These are phyloP conservation scores for Lutjanus campechanus DNA, from an alignment of 2,797 vertebrate genomes.

Conservation along the genomic window DNA sequence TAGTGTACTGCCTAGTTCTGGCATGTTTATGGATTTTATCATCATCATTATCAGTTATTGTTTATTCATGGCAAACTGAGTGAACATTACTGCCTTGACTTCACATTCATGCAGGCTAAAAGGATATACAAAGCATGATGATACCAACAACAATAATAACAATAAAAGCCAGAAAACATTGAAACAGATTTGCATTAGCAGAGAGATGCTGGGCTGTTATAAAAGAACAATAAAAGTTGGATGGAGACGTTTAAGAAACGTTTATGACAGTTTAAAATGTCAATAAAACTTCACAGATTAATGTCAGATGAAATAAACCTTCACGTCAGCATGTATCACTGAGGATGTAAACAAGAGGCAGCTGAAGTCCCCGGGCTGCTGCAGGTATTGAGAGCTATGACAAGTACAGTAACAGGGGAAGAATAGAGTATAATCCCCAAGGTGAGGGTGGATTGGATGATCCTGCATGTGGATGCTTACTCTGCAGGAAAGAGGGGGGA, in stretches of 20 bases:
- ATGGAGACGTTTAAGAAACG: slow-evolving; percentile 10
- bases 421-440: slow-evolving; percentile 68
- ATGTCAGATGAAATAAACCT: slow-evolving; percentile 28
- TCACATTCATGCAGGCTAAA: no score
- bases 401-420: slow-evolving; percentile 48
- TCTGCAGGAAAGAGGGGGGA: slow-evolving; percentile 77
- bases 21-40: neutral
- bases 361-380: slow-evolving; percentile 24
- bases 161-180: no score
- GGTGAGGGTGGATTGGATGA: slow-evolving; percentile 75
- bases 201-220: neutral
- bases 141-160: no score
- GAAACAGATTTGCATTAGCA: neutral
- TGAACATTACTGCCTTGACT: no score
- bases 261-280: slow-evolving; percentile 5
- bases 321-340: slow-evolving; percentile 13
- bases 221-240: neutral
- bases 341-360: slow-evolving; percentile 41
- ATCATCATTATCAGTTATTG: no score
- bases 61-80: no score
- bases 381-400: slow-evolving; percentile 49
- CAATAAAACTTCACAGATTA: neutral
- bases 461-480: slow-evolving; percentile 81
- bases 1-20: neutral
- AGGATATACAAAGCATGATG: no score